Evolutionary conservation across 2,797 vertebrate genomes (phyloP).

Genomic region (Periophthalmus magnuspinnatus): DNA sequence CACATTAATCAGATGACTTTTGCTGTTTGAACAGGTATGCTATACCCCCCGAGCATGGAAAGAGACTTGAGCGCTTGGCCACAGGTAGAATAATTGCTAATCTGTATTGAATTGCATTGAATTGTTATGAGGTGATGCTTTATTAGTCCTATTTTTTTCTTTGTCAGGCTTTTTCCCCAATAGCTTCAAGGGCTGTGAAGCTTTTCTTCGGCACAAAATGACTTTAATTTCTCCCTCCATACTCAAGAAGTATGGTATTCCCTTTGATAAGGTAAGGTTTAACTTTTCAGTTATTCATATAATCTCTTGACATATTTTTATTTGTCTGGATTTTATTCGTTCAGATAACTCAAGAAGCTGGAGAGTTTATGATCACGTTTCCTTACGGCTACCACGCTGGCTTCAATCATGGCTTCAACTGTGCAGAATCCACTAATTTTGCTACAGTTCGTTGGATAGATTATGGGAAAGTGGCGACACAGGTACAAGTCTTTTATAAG

Average conservation of each 20-base stretch:
- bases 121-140: not conserved
- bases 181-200: conserved; percentile 92
- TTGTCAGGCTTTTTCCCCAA: conserved; percentile 92
- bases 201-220: conserved; percentile 99
- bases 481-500: conserved; percentile 77
- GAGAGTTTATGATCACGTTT: conserved; percentile 97
- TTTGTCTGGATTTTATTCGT: not conserved
- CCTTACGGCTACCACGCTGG: conserved; percentile 97
- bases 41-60: conserved; percentile 82
- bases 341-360: conserved; percentile 94
- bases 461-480: conserved; percentile 92
- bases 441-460: conserved; percentile 95
- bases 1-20: conserved; percentile 13
- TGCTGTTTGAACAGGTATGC: conserved; percentile 72
- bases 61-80: conserved; percentile 81
- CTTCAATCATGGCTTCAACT: conserved; percentile 98
- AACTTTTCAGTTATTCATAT: conserved; percentile 6
- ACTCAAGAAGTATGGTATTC: conserved; percentile 95
- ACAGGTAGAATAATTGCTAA: conserved; percentile 63
- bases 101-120: not conserved
- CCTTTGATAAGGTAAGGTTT: conserved; percentile 91
- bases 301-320: not conserved
- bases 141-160: conserved; percentile 19
- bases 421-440: conserved; percentile 97
- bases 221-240: conserved; percentile 95